Evolutionary conservation across 2,113 vertebrate genomes (phyloP), one percentile per base, ranked within the genome.

Genomic region (Telmatochromis brichardi): DNA sequence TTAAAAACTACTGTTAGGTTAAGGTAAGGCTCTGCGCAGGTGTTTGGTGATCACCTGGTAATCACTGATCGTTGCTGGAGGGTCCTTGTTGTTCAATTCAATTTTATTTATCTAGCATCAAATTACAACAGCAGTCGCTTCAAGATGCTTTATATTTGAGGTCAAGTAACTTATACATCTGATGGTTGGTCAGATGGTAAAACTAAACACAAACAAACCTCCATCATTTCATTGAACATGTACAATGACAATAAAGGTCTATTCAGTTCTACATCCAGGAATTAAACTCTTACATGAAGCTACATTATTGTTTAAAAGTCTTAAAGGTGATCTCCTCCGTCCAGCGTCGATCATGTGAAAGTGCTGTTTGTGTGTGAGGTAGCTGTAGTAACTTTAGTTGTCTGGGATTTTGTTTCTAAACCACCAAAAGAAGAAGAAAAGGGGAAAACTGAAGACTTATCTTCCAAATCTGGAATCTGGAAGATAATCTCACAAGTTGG

Each of bases 331-430:
- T 57, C 54, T 57, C 54, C 54, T 14, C 54, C 2, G 0, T 26
- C 12, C 23, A 57, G 54, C 0, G 6, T 57, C 4, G 54, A 57
- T 26, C 54, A 26, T 26, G 23, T 26, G 54, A 57, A 57, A 57
- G 54, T 57, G 54, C 23, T 57, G 54, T 57, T 57, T 57, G 54
- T 57, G 54, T 57, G 21, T 14, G 54, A 57, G 54, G 54, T 57
- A 5, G 54, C 0, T 57, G 3, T 57, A 1, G 54, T 14, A 5
- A 57, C 54, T 26, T 26, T 5, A 45, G 42, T 15, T 45, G 55
- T 60, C 2, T 63, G 28, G 28, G 15, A 33, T 33, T 63, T 19
- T 63, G 5, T 63, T 17, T 60, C 57, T 0, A 4, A 0, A 0
- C 8, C 5, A 60, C 28, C 28, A 60, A 33, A 33, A 60, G 57